Conservation (phyloP, 30 jellyfish, hydroid and myxozoan genomes). For the Cassiopea andromeda region DNA sequence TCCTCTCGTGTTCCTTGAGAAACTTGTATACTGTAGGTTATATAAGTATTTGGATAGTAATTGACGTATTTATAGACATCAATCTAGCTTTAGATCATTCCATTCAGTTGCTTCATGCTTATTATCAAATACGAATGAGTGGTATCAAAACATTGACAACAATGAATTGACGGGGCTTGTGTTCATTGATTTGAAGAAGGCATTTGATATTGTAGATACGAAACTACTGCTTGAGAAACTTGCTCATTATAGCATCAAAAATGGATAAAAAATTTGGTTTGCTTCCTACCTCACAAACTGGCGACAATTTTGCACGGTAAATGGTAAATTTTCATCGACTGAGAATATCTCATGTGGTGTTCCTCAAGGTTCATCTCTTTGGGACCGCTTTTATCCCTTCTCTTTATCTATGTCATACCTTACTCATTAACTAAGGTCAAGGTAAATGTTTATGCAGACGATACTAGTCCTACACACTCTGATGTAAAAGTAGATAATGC, state of each 20-base stretch:
- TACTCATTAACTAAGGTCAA: neutral
- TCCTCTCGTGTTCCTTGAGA: slow-evolving; percentile 9
- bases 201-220: slow-evolving; percentile 1
- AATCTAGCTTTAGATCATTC: neutral
- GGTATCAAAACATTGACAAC: neutral
- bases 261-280: neutral
- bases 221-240: neutral
- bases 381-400: neutral
- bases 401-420: neutral
- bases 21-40: neutral
- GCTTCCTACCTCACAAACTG: neutral
- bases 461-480: neutral
- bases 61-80: neutral
- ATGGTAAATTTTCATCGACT: neutral
- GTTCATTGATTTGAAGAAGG: slow-evolving; percentile 2
- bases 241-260: neutral
- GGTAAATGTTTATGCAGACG: neutral
- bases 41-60: neutral
- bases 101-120: slow-evolving; percentile 1
- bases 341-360: neutral
- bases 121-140: neutral
- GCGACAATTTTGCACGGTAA: slow-evolving; percentile 3
- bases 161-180: neutral
- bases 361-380: neutral
- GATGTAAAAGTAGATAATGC: neutral